Conservation (phyloP, 1,140 invertebrate species). For the Scaptomyza graminum region DNA sequence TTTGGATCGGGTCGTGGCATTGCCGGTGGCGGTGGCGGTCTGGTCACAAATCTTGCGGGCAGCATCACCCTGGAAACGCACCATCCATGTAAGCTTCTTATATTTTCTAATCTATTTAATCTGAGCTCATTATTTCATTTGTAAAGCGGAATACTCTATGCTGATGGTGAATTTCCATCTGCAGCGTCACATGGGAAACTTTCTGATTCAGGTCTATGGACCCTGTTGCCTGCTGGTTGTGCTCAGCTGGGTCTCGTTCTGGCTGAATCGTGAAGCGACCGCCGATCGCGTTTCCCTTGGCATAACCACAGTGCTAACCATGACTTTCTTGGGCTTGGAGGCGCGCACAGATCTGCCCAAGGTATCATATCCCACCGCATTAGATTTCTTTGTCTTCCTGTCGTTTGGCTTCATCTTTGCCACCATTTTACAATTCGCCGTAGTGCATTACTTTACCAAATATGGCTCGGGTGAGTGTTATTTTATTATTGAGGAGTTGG, state of each 20-base stretch:
- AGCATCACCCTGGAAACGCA: slow-evolving; percentile 65
- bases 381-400: slow-evolving; percentile 94
- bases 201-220: slow-evolving; percentile 94
- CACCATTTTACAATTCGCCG: slow-evolving; percentile 93
- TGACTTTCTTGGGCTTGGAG: slow-evolving; percentile 94
- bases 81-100: slow-evolving; percentile 64
- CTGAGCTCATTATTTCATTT: neutral
- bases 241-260: slow-evolving; percentile 95
- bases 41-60: slow-evolving; percentile 53
- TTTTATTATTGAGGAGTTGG: slow-evolving; percentile 87
- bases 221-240: slow-evolving; percentile 93
- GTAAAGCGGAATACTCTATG: slow-evolving; percentile 90
- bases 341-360: slow-evolving; percentile 93
- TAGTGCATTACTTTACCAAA: slow-evolving; percentile 96
- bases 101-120: slow-evolving; percentile 10
- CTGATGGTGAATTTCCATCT: slow-evolving; percentile 92
- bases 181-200: slow-evolving; percentile 93
- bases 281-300: slow-evolving; percentile 93
- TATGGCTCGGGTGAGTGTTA: slow-evolving; percentile 94
- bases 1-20: slow-evolving; percentile 65
- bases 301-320: slow-evolving; percentile 94
- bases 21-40: slow-evolving; percentile 29
- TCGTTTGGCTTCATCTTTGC: slow-evolving; percentile 95
- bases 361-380: slow-evolving; percentile 93
- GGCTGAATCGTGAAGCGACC: slow-evolving; percentile 95